Evolutionary conservation across 2,888 invertebrate species (phyloP).

Genomic region (Pyrrhia umbra): DNA sequence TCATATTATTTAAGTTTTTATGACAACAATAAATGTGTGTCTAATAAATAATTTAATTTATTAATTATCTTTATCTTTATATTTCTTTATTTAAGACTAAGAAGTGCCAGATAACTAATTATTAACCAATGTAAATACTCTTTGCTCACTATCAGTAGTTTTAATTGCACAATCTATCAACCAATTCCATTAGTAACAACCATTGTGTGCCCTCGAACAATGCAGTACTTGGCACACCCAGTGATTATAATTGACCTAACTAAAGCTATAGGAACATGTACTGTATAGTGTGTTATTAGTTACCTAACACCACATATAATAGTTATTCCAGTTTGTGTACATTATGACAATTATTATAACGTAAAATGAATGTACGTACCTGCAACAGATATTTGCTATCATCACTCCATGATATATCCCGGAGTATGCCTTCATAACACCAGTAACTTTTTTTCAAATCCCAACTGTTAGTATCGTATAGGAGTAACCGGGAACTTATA

Average conservation of each 20-base stretch:
- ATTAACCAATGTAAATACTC: neutral
- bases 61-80: no score
- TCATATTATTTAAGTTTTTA: no score
- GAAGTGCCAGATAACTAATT: neutral
- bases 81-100: neutral
- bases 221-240: slow-evolving; percentile 57
- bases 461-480: slow-evolving; percentile 89
- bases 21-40: no score
- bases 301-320: slow-evolving; percentile 23
- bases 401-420: slow-evolving; percentile 88
- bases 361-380: slow-evolving; percentile 67
- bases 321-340: neutral
- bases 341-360: neutral
- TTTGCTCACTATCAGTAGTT: neutral
- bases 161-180: neutral
- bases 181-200: slow-evolving; percentile 1
- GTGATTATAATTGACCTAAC: slow-evolving; percentile 26
- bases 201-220: slow-evolving; percentile 50
- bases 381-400: slow-evolving; percentile 88
- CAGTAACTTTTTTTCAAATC: slow-evolving; percentile 88
- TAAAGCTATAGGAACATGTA: slow-evolving; percentile 24
- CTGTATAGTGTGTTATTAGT: neutral
- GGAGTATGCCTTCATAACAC: slow-evolving; percentile 82
- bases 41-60: no score
- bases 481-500: slow-evolving; percentile 88